Conservation (phyloP, 53 echinoderm and acorn worm genomes). For the Henricia sp. region DNA sequence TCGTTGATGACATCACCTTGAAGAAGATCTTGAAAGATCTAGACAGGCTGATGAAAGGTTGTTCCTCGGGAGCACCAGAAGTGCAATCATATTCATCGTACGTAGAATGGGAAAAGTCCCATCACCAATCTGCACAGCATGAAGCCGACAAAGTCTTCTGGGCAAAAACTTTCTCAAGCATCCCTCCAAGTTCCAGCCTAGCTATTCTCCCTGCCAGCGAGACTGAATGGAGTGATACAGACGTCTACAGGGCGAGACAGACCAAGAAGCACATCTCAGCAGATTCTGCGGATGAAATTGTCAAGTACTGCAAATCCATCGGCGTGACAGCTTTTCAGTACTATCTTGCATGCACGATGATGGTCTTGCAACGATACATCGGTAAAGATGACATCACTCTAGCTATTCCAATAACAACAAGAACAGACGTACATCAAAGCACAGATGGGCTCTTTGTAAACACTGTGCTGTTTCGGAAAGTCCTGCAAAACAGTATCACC, state of each 20-base stretch:
- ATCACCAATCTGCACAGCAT: constrained; percentile 11
- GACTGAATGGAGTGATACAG: neutral
- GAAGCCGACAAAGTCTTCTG: constrained; percentile 26
- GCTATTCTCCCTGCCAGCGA: neutral
- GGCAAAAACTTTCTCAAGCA: neutral
- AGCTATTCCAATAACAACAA: constrained; percentile 41
- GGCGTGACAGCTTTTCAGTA: constrained; percentile 37
- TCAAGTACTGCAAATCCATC: constrained; percentile 5
- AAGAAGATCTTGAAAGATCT: constrained; percentile 15
- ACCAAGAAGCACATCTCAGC: neutral
- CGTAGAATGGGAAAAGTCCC: constrained; percentile 7
- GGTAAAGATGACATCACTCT: constrained; percentile 23
- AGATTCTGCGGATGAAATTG: constrained; percentile 8
- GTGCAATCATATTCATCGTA: constrained; percentile 9
- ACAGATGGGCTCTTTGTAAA: constrained; percentile 37
- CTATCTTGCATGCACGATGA: constrained; percentile 31
- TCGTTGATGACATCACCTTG: constrained; percentile 37
- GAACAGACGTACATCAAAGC: constrained; percentile 1
- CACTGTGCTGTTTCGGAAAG: constrained; percentile 34
- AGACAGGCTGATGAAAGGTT: neutral
- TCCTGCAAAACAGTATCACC: constrained; percentile 1
- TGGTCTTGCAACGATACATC: constrained; percentile 39
- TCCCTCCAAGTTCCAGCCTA: constrained; percentile 4
- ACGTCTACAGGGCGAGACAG: constrained; percentile 17
- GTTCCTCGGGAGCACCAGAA: neutral